Evolutionary conservation across 2,888 invertebrate genomes (phyloP), one percentile per base, ranked within the genome.

Genomic region (Listrodromus nycthemerus): DNA sequence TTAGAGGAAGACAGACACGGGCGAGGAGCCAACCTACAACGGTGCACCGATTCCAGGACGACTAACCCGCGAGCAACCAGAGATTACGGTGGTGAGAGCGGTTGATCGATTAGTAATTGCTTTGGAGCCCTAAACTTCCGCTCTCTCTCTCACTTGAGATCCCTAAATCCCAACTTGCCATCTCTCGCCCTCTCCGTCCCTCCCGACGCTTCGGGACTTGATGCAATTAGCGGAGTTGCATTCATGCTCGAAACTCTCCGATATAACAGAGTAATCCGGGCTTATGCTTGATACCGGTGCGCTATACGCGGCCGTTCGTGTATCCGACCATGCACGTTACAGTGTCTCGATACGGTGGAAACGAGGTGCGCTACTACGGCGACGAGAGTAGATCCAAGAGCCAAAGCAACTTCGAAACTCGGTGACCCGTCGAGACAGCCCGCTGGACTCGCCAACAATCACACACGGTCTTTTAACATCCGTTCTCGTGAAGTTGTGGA

Each of bases 61-160:
- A 70, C 69, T 55, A 83, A 70, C 69, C 79, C 79, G 58, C 78
- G 61, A 84, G 78, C 83, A 77, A 80, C 76, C 77, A 65, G 79
- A 83, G 83, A 87, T 86, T 85, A 84, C 80, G 76, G 80, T 82
- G 82, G 83, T 79, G 79, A 85, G 79, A 74, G 79, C 80, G 85
- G 82, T 83, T 86, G 86, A 87, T 86, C 87, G 86, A 87, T 87
- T 85, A 86, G 85, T 75, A 86, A 81, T 61, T 75, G 85, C 85
- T 86, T 84, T 81, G 85, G 83, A 81, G 84, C 80, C 63, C 73
- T 83, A 61, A 61, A 85, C 82, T 84, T 84, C 84, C 82, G 71
- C 75, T 80, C 73, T 76, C 73, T 76, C 65, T 75, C 30, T 19
- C 70, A 21, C 45, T 21, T 37, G 45, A 52, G 67, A 71, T 67